These are phyloP conservation scores for Limonius californicus DNA, from an alignment of 1,140 invertebrate genomes.

Conservation along the genomic window DNA sequence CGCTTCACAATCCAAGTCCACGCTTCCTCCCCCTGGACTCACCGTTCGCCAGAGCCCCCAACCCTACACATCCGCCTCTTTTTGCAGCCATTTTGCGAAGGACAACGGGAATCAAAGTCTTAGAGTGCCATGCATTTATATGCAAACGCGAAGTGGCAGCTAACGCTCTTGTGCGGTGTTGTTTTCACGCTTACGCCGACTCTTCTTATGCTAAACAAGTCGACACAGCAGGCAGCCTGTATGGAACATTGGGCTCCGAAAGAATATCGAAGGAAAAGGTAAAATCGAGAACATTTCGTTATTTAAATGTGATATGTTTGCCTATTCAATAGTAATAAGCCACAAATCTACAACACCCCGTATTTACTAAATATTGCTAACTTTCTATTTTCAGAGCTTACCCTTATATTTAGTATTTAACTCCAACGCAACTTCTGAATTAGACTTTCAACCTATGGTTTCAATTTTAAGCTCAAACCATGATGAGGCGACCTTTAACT, in stretches of 20 bases:
- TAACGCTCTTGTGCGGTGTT: conserved; percentile 89
- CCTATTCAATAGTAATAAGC: too few relatives aligned
- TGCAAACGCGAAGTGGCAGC: conserved; percentile 93
- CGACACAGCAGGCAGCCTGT: conserved; percentile 53
- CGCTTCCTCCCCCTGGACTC: conserved; percentile 95
- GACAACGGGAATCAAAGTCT: conserved; percentile 96
- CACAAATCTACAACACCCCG: too few relatives aligned
- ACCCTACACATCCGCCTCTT: conserved; percentile 85
- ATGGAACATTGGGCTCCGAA: conserved; percentile 48
- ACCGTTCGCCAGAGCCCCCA: conserved; percentile 87
- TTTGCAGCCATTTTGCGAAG: conserved; percentile 94
- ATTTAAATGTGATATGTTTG: too few relatives aligned
- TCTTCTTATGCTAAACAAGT: conserved; percentile 85
- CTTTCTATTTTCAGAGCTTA: too few relatives aligned
- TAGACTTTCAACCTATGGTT: too few relatives aligned
- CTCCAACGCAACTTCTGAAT: too few relatives aligned
- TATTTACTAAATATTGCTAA: too few relatives aligned
- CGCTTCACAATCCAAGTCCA: conserved; percentile 55
- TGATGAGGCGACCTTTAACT: too few relatives aligned
- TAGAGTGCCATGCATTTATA: conserved; percentile 99
- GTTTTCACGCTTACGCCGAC: conserved; percentile 93
- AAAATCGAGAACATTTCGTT: too few relatives aligned
- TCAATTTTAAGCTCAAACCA: too few relatives aligned
- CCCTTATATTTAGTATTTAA: too few relatives aligned
- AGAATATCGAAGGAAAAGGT: conserved; percentile 45